Conservation (phyloP, 2,888 invertebrate genomes). For the Callosobruchus maculatus region DNA sequence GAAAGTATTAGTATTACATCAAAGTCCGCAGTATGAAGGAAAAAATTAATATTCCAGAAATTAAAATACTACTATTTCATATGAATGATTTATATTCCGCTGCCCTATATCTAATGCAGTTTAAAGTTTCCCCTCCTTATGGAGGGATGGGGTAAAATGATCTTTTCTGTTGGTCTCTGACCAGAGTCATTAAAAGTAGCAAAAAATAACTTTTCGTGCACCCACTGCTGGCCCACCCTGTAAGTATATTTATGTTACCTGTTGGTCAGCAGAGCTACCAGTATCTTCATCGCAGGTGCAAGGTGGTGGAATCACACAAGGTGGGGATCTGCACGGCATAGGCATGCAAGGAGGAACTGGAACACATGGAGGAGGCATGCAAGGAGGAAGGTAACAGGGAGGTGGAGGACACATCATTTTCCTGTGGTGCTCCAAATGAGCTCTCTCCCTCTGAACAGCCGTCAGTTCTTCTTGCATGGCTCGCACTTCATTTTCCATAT, state of each 20-base stretch:
- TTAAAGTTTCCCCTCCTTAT: too few species aligned
- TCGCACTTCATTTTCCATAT: constrained; percentile 59
- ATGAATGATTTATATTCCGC: too few species aligned
- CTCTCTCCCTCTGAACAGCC: constrained; percentile 52
- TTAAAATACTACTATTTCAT: too few species aligned
- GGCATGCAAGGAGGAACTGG: constrained; percentile 13
- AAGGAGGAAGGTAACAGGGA: constrained; percentile 42
- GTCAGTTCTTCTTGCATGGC: constrained; percentile 54
- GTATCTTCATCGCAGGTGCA: constrained; percentile 1
- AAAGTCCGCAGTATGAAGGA: too few species aligned
- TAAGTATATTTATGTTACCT: constrained; percentile 59
- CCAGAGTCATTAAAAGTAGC: too few species aligned
- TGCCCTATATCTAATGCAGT: too few species aligned
- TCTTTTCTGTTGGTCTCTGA: too few species aligned
- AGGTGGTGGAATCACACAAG: constrained; percentile 8
- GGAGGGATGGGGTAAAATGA: too few species aligned
- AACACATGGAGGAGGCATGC: constrained; percentile 24
- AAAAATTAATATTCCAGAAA: too few species aligned
- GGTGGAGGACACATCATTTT: constrained; percentile 44
- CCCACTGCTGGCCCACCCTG: too few species aligned
- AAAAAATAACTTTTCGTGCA: too few species aligned
- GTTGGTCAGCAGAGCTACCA: constrained; percentile 50
- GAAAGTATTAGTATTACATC: too few species aligned
- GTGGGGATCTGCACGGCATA: constrained; percentile 22
- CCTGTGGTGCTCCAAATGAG: constrained; percentile 50